Percentiles rank a stretch among this genome's conserved stretches.
phyloP scores from a whole-genome alignment of 2,888 invertebrate species.

The Parnassius glacialis region DNA sequence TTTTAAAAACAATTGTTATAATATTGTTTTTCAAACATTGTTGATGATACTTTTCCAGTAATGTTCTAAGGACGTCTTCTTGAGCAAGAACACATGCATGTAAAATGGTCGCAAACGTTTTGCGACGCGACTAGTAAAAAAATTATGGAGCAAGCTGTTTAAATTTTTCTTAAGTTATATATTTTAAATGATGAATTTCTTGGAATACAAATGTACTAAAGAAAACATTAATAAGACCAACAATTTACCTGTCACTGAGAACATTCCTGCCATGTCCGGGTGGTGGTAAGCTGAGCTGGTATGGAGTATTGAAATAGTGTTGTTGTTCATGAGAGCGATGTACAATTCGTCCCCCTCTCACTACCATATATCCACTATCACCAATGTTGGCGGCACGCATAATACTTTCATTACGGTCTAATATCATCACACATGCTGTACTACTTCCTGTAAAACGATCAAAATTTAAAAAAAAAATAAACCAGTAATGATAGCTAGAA shows the following conservation, averaged over 20 bases:
- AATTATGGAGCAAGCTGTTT: too few relatives aligned
- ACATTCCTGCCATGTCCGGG: slow-evolving; percentile 93
- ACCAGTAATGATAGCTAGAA: too few relatives aligned
- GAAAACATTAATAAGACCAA: neutral
- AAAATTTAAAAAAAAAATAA: neutral
- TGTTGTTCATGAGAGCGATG: slow-evolving; percentile 98
- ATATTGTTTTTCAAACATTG: too few relatives aligned
- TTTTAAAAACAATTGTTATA: too few relatives aligned
- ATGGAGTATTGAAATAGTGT: slow-evolving; percentile 99
- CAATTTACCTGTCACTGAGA: slow-evolving; percentile 89
- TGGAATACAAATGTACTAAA: too few relatives aligned
- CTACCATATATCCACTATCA: slow-evolving; percentile 98
- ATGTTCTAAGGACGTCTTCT: too few relatives aligned
- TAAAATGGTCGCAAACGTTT: too few relatives aligned
- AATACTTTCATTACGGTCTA: slow-evolving; percentile 93
- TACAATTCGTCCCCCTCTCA: slow-evolving; percentile 91
- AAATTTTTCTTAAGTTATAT: too few relatives aligned
- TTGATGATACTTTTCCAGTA: too few relatives aligned
- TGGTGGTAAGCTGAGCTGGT: slow-evolving; percentile 96
- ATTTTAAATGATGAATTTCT: too few relatives aligned
- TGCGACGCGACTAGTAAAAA: too few relatives aligned
- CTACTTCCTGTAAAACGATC: slow-evolving; percentile 88
- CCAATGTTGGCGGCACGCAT: slow-evolving; percentile 98
- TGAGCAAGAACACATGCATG: too few relatives aligned
- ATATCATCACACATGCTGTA: slow-evolving; percentile 97